A percentile compares a stretch with the other conserved stretches of the same genome.
Conservation (phyloP, 1,140 invertebrate genomes). For the Dufourea novaeangliae region DNA sequence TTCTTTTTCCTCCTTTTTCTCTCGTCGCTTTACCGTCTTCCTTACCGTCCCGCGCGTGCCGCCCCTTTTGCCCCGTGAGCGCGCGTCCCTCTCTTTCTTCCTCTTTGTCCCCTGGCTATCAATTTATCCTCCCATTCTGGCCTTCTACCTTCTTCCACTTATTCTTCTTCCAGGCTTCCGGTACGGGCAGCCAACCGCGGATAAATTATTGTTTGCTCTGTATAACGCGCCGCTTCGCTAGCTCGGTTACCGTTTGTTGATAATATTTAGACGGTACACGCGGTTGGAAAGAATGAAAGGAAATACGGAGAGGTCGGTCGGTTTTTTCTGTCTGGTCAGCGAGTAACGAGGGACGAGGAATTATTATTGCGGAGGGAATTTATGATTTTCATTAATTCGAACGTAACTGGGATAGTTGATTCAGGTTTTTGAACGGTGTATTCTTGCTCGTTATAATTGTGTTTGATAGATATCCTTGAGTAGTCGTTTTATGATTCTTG, state of each 20-base stretch:
- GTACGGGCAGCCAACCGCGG: slow-evolving; percentile 23
- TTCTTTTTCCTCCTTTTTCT: slow-evolving; percentile 50
- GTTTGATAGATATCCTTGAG: too few species aligned
- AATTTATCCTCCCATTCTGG: slow-evolving; percentile 51
- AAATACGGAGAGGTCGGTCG: too few species aligned
- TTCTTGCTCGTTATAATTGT: too few species aligned
- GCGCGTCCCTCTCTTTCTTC: slow-evolving; percentile 2
- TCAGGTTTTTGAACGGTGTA: too few species aligned
- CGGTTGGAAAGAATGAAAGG: neutral
- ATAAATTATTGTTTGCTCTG: slow-evolving; percentile 70
- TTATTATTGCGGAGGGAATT: too few species aligned
- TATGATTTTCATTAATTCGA: too few species aligned
- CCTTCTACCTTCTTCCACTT: slow-evolving; percentile 25
- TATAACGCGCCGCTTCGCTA: slow-evolving; percentile 19
- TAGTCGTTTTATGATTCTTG: too few species aligned
- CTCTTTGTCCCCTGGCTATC: slow-evolving; percentile 34
- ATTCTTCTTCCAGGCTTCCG: slow-evolving; percentile 45
- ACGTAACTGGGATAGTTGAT: too few species aligned
- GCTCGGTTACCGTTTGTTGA: slow-evolving; percentile 24
- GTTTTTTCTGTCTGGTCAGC: too few species aligned
- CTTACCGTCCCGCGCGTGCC: slow-evolving; percentile 23
- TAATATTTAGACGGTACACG: slow-evolving; percentile 26
- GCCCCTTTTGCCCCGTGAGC: neutral
- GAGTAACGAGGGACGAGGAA: too few species aligned
- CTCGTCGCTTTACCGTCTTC: slow-evolving; percentile 26